Evolutionary conservation across 2,113 vertebrate species (phyloP).

Genomic region (Astur gentilis): DNA sequence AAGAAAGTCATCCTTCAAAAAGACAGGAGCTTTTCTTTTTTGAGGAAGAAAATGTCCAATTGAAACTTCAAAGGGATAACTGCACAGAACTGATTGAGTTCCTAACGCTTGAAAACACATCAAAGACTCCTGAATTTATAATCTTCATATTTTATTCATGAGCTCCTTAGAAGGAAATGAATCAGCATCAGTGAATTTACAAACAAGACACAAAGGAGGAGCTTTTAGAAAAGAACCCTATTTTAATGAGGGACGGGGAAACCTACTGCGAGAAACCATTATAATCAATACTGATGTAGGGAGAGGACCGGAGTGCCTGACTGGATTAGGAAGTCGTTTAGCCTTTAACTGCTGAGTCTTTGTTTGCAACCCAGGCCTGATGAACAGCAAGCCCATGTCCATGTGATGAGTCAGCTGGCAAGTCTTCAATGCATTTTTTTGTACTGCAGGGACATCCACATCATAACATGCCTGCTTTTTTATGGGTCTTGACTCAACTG

Average conservation of each 20-base stretch:
- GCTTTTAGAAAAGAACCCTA: not conserved
- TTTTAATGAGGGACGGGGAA: not conserved
- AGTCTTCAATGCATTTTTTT: not conserved
- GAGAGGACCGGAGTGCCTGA: not conserved
- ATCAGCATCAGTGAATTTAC: constrained; percentile 1
- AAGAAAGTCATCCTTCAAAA: not conserved
- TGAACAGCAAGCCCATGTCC: not conserved
- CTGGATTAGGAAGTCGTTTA: not conserved
- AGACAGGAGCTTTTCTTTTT: not conserved
- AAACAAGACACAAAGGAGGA: constrained; percentile 27
- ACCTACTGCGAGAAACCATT: not conserved
- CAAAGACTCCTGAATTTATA: constrained; percentile 20
- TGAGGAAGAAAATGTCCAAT: not conserved
- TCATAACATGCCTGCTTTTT: not conserved
- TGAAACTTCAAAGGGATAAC: constrained; percentile 45
- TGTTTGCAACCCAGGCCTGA: not conserved
- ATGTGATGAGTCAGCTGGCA: not conserved
- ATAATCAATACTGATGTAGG: not conserved
- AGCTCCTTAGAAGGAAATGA: not conserved
- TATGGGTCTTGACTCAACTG: not conserved
- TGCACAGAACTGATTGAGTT: not conserved
- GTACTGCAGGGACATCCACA: not conserved
- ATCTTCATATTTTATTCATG: constrained; percentile 55
- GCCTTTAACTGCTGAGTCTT: not conserved
- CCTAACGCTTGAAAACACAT: constrained; percentile 44